Base-by-base conservation (phyloP, 1,140 invertebrate species). In the Drosophila serrata region DNA sequence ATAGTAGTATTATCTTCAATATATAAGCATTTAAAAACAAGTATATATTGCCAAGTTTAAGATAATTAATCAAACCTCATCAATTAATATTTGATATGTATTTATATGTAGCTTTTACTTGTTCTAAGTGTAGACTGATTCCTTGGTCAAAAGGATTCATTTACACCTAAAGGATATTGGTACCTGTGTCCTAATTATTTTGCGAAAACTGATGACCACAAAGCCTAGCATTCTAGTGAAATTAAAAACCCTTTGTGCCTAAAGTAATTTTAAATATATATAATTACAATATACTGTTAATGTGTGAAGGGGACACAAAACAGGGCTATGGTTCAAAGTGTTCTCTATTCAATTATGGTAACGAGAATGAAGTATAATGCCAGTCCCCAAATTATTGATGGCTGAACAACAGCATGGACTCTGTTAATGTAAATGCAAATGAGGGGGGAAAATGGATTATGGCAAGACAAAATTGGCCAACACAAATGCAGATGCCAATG, bases 331-430 rank as follows among this genome's bases (percentile, higher is more conserved):
- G 7, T 22, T 22, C 49, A 15, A 15, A 33, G 31, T 53, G 49
- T 53, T 51, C 48, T 33, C 49, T 15, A 53, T 53, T 22, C 49
- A 53, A 53, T 53, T 37, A 53, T 37, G 31, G 29, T 51, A 51
- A 51, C 29, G 17, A 51, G 29, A 51, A 51, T 33, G 48, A 51
- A 51, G 33, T 33, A 33, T 51, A 53, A 51, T 37, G 31, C 49
- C 49, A 37, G 19, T 2, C 7, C 19, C 1, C 17, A 53, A 33
- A 53, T 53, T 53, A 53, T 35, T 35, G 49, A 53, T 53, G 49
- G 12, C 7, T 6, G 17, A 15, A 33, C 12, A 53, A n/a, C 17
- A 15, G 17, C 2, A 9, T 13, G 49, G 33, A 8, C 19, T 37
- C 31, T 9, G 31, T 24, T 53, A 37, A 53, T 53, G 51, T 15